Evolutionary conservation across 2,888 invertebrate genomes (phyloP).

Genomic region (Strigamia crassipes): DNA sequence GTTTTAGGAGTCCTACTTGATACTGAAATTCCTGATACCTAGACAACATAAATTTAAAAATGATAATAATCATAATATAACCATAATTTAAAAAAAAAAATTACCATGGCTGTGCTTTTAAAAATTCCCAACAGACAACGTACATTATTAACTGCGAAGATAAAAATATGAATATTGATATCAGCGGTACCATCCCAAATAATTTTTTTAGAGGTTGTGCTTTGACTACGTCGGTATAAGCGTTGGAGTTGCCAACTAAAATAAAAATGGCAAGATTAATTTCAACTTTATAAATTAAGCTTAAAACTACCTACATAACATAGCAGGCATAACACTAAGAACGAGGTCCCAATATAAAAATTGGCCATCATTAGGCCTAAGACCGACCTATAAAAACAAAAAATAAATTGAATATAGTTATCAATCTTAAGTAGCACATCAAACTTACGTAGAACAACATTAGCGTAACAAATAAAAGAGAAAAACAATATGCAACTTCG

Average conservation of each 20-base stretch:
- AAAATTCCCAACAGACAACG: conserved; percentile 36
- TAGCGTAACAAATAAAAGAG: conserved; percentile 26
- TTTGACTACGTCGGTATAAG: neutral
- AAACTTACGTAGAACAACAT: conserved; percentile 19
- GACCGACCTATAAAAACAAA: neutral
- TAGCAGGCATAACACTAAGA: conserved; percentile 38
- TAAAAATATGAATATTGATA: conserved; percentile 41
- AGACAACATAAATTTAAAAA: neutral
- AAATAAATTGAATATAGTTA: neutral
- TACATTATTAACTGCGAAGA: conserved; percentile 13
- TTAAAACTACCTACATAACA: conserved; percentile 1
- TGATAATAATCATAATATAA: neutral
- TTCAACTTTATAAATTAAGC: neutral
- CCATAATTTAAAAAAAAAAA: neutral
- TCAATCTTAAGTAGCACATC: neutral
- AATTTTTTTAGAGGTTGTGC: conserved; percentile 33
- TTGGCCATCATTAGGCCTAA: conserved; percentile 23
- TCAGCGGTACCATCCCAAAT: conserved; percentile 19
- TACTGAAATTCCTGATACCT: conserved; percentile 9
- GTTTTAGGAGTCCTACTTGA: neutral
- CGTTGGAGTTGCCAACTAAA: conserved; percentile 1
- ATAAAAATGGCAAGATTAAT: neutral
- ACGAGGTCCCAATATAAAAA: conserved; percentile 34
- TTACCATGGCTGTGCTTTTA: conserved; percentile 34
- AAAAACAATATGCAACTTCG: conserved; percentile 46